Percentiles rank a stretch among this genome's conserved stretches.
phyloP scores from a whole-genome alignment of 2,888 invertebrate species.

The Petrophora chlorosata region DNA sequence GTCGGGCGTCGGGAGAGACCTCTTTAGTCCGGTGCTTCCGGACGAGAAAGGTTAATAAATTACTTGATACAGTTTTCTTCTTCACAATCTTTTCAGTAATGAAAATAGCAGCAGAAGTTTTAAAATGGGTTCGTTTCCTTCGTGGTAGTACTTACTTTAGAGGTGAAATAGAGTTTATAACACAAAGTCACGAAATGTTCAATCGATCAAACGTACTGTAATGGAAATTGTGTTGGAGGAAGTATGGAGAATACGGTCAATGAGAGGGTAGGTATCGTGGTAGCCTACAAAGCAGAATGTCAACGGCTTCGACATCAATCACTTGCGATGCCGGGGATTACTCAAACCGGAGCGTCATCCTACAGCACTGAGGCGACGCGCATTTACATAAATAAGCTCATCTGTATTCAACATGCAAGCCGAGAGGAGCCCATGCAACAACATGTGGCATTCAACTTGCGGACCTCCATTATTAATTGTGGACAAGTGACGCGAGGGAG shows the following conservation, averaged over 20 bases:
- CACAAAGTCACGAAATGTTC: constrained; percentile 6
- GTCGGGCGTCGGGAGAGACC: constrained; percentile 35
- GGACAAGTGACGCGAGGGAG: constrained; percentile 71
- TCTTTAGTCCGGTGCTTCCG: constrained; percentile 37
- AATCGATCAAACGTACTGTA: background rate
- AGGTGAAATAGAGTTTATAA: constrained; percentile 1
- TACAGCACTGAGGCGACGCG: constrained; percentile 59
- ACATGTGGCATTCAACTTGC: constrained; percentile 79
- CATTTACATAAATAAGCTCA: constrained; percentile 81
- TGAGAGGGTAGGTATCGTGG: constrained; percentile 41
- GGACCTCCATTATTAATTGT: constrained; percentile 80
- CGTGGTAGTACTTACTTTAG: background rate
- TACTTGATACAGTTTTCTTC: constrained; percentile 34
- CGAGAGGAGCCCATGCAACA: constrained; percentile 73
- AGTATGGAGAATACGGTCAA: constrained; percentile 37
- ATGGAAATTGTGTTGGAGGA: background rate
- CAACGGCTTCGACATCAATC: constrained; percentile 72
- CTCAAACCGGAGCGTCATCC: constrained; percentile 67
- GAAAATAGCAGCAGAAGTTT: constrained; percentile 8
- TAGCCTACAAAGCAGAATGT: constrained; percentile 59
- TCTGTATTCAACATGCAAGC: constrained; percentile 78
- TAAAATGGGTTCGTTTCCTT: constrained; percentile 7
- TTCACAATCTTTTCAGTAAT: constrained; percentile 17
- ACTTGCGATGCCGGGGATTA: constrained; percentile 73
- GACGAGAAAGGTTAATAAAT: constrained; percentile 43